These are phyloP conservation scores for Gadopsis marmoratus DNA, from an alignment of 2,797 vertebrate species.

Conservation along the genomic window DNA sequence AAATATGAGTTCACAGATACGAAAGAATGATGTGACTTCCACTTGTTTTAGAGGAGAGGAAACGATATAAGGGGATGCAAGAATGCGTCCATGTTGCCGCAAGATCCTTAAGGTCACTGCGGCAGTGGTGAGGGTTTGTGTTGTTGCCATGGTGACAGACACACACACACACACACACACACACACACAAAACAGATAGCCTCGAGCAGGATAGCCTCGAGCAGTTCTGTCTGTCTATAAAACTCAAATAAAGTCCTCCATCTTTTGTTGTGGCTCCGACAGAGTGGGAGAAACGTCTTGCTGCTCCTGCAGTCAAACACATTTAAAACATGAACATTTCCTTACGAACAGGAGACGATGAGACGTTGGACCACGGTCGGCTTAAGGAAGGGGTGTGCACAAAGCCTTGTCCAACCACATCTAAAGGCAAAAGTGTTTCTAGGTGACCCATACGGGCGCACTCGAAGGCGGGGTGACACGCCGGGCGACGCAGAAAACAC, in stretches of 20 bases:
- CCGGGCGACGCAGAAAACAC: too few species aligned
- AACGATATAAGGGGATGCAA: background rate
- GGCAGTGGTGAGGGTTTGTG: background rate
- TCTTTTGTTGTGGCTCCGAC: background rate
- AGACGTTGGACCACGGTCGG: too few species aligned
- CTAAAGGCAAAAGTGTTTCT: background rate
- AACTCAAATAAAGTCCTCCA: background rate
- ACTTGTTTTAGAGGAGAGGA: background rate
- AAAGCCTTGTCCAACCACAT: background rate
- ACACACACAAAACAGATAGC: background rate
- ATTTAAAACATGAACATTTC: too few species aligned
- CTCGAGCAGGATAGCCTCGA: background rate
- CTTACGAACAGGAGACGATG: background rate
- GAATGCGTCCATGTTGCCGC: background rate
- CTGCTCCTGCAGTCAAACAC: background rate
- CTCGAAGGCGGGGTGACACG: too few species aligned
- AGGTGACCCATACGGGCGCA: too few species aligned
- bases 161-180: background rate
- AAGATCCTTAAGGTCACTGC: background rate
- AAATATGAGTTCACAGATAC: background rate
- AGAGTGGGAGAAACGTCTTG: background rate
- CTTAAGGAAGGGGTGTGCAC: background rate
- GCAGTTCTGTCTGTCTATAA: background rate
- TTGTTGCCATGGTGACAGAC: constrained; percentile 34
- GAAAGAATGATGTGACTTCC: background rate